These are phyloP conservation scores for Drosophila dunni DNA, from an alignment of 1,140 invertebrate species.

Conservation along the genomic window DNA sequence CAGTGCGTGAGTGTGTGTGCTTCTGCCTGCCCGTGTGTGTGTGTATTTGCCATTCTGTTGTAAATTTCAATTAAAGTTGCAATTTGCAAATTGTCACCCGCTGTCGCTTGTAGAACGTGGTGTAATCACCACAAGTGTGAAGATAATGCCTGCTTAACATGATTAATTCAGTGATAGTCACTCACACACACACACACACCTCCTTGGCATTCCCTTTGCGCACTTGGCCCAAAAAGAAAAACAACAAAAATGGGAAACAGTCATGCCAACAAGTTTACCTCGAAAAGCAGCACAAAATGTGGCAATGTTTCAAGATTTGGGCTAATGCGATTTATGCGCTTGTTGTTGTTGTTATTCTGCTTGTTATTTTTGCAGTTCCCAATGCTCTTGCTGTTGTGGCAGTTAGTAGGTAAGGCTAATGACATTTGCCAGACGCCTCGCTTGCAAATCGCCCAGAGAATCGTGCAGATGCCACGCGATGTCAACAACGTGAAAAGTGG, in stretches of 20 bases:
- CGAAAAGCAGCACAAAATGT: slow-evolving; percentile 25
- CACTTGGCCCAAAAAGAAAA: slow-evolving; percentile 34
- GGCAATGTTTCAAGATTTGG: slow-evolving; percentile 53
- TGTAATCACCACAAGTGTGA: slow-evolving; percentile 72
- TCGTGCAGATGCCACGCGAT: slow-evolving; percentile 54
- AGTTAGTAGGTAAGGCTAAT: slow-evolving; percentile 63
- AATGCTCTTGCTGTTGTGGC: neutral
- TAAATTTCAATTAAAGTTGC: slow-evolving; percentile 75
- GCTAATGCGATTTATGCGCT: slow-evolving; percentile 55
- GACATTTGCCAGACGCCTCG: slow-evolving; percentile 60
- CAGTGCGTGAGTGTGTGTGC: slow-evolving; percentile 21
- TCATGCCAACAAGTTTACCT: slow-evolving; percentile 30
- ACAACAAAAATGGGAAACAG: too few relatives aligned
- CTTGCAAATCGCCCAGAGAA: slow-evolving; percentile 24
- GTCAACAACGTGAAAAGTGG: slow-evolving; percentile 56
- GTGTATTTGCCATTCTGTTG: slow-evolving; percentile 30
- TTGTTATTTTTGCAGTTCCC: neutral
- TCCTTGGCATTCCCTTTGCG: neutral
- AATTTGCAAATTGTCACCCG: slow-evolving; percentile 76
- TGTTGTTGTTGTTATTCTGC: slow-evolving; percentile 12
- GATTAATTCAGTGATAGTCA: slow-evolving; percentile 53
- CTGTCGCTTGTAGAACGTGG: slow-evolving; percentile 22
- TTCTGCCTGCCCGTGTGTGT: slow-evolving; percentile 6
- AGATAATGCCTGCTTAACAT: slow-evolving; percentile 74
- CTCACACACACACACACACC: neutral